phyloP scores from a whole-genome alignment of 2,888 invertebrate species.

The Doris montereyensis region DNA sequence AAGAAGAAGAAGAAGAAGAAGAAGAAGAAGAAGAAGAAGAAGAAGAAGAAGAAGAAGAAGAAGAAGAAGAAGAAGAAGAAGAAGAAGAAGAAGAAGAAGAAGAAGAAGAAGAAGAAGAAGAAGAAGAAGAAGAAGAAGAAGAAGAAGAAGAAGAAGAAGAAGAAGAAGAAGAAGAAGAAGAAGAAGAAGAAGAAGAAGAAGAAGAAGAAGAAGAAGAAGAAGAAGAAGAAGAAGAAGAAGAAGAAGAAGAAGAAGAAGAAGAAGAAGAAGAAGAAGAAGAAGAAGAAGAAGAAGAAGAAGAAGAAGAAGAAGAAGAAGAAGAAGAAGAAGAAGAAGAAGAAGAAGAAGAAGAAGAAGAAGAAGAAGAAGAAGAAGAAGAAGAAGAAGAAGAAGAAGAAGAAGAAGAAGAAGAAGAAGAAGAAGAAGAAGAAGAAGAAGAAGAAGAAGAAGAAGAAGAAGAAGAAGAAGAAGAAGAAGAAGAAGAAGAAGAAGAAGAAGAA shows the following conservation, averaged over 20 bases:
- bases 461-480: too few species aligned
- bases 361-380: slow-evolving; percentile 26
- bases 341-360: slow-evolving; percentile 33
- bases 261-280: not conserved
- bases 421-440: slow-evolving; percentile 23
- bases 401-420: slow-evolving; percentile 25
- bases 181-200: not conserved
- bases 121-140: not conserved
- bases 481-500: too few species aligned
- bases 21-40: slow-evolving; percentile 2
- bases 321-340: slow-evolving; percentile 28
- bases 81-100: not conserved
- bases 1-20: slow-evolving; percentile 34
- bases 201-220: slow-evolving; percentile 17
- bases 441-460: slow-evolving; percentile 25
- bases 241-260: not conserved
- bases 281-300: slow-evolving; percentile 3
- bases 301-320: slow-evolving; percentile 28
- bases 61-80: not conserved
- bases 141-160: not conserved
- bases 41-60: not conserved
- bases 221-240: not conserved
- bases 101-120: not conserved
- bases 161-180: not conserved
- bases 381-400: slow-evolving; percentile 31